Base-by-base conservation (phyloP, 2,888 invertebrate species). In the Metellina segmentata region DNA sequence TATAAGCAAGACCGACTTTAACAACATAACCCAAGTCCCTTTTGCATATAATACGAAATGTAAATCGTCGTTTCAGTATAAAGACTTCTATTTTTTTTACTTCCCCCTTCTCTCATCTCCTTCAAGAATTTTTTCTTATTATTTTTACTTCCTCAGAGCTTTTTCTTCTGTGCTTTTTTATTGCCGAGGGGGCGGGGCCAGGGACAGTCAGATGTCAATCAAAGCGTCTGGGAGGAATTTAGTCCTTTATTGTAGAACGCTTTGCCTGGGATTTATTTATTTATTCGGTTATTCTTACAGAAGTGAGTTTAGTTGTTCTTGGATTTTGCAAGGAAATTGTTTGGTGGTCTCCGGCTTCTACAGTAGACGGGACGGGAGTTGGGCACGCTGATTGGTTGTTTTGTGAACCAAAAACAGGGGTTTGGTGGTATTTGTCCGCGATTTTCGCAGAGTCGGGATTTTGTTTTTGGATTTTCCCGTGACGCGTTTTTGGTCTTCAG, bases 31-130 rank as follows among this genome's bases (percentile, higher is more conserved):
- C 75, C 53, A 49, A 69, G 49, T 71, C 72, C 72, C 78, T 71
- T 85, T 91, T 81, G 83, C 87, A 87, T 83, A 91, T 91, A 91
- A 91, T 87, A 72, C 83, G 82, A 82, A 91, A 91, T 91, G 91
- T 82, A 91, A 91, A 91, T 91, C 91, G 91, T n/a, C 71, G 74
- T 91, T 78, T 87, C 71, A 72, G 82, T 87, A 87, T 91, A 83
- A 78, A 91, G 79, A 61, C 49, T 19, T 19, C 9, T 16, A 13
- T 51, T 49, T 77, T n/a, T n/a, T 13, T 7, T 79, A n/a, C 34
- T 79, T 79, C 71, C 71, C 20, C 71, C 53, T 79, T 51, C 83
- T 77, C 82, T 70, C 61, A n/a, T n/a, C n/a, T 13, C 61, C 9
- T 61, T 13, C 34, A 49, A 82, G 72, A 34, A 70, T 20, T 49